Base-by-base conservation (phyloP, 2,888 invertebrate genomes). In the Ornithoptera alexandrae region DNA sequence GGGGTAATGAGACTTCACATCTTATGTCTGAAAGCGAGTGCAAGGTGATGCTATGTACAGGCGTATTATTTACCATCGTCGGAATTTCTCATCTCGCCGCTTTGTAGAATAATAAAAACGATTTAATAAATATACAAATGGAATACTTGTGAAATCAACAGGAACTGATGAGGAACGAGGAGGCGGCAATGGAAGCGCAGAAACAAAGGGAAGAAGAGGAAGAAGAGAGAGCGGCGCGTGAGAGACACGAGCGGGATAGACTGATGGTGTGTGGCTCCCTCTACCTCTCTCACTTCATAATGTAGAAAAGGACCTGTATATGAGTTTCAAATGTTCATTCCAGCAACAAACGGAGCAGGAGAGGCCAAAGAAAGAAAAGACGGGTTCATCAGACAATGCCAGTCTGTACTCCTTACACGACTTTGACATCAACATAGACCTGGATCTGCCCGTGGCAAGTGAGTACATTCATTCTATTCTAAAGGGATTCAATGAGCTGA, bases 351-450 rank as follows among this genome's bases (percentile, higher is more conserved):
- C 42, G 0, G 75, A 79, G 12, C 73, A 74, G 0, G 77, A 74
- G 0, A 75, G 70, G 61, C 71, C 70, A 39, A 72, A 72, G 22
- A 74, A 74, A 17, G 75, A 74, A 2, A 75, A 77, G 18, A 76
- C 69, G 2, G 67, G 74, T 0, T 24, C 80, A 0, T 75, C 79
- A 0, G 94, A 93, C 79, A 92, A 86, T 73, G 81, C 86, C 1
- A 94, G 94, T 72, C 74, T 94, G 39, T 94, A 94, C 80, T 93
- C 94, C 0, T 79, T 94, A 57, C 99, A 99, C 84, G 97, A 99
- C 89, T 99, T 99, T 89, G 99, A 99, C 80, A 97, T 98, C 78
- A 97, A 96, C 85, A 98, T 99, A 74, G 98, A 99, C 84, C 87
- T 98, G 69, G 97, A 97, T 87, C 95, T 97, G 77, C 96, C 97